Base-by-base conservation (phyloP, 2,888 invertebrate species). In the Mimachlamys varia region DNA sequence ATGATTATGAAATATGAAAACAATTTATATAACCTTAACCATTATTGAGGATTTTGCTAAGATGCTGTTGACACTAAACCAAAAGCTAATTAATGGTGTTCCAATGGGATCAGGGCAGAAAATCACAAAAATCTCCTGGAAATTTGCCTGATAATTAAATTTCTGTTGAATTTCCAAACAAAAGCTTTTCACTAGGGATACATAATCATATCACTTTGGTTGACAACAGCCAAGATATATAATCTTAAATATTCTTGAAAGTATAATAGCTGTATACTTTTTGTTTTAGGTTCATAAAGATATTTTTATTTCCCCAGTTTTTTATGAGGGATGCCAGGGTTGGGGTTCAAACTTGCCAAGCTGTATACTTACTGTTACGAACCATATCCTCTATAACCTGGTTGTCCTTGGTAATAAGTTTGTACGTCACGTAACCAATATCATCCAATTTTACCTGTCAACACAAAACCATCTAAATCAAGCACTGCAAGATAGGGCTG, bases 341-440 rank as follows among this genome's bases (percentile, higher is more conserved):
- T 50, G 50, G 15, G 7, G 15, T 50, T 50, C 50, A 50, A 50
- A 50, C 50, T 50, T 50, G 15, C 7, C 50, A 50, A 50, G 50
- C 7, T 15, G 7, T 50, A 12, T 55, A 94, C 95, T 95, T 90
- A 95, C 95, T 95, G 92, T 96, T 96, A 93, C 95, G 94, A 22
- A 96, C 95, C 58, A 95, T 94, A 92, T 96, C 95, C 88, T 95
- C 95, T 2, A 96, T 94, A 19, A 93, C 90, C 87, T 95, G 94
- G 3, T 91, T 90, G 15, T 91, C 88, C 3, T 76, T 49, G 0
- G 95, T 93, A 12, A 92, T 90, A 0, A 96, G 94, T 58, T 92
- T 94, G 92, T 96, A 96, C 88, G 94, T 93, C 3, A 96, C 90
- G 90, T 95, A 95, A 0, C 96, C 96, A 89, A 95, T 93, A 38